Conservation (phyloP, 2,888 invertebrate species). For the Andrena hattorfiana region DNA sequence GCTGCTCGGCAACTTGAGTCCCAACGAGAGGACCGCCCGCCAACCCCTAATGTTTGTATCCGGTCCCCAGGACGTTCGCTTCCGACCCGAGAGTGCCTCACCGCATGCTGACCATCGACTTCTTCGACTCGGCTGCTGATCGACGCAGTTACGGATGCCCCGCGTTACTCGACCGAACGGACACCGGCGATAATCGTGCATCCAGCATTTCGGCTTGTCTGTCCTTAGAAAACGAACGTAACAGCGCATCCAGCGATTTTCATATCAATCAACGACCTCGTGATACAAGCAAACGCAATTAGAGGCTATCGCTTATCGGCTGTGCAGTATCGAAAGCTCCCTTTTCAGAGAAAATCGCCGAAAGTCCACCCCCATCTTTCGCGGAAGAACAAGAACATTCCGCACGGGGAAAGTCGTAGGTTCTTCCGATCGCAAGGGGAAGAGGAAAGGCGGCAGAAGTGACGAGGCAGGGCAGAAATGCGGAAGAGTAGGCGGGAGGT, state of each 20-base stretch:
- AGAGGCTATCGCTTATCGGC: no score
- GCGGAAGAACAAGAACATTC: neutral
- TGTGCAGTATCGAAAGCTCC: no score
- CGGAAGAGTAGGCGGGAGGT: slow-evolving; percentile 59
- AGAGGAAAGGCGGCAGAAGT: slow-evolving; percentile 29
- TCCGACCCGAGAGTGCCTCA: slow-evolving; percentile 65
- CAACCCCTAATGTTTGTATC: slow-evolving; percentile 82
- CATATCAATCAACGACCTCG: no score
- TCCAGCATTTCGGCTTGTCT: neutral
- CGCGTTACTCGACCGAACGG: neutral
- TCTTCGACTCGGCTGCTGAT: slow-evolving; percentile 33
- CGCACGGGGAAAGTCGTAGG: slow-evolving; percentile 7
- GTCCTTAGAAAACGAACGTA: no score
- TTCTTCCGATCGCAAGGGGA: slow-evolving; percentile 2
- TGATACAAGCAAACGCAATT: no score
- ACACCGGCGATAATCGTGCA: neutral
- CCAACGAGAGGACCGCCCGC: slow-evolving; percentile 80
- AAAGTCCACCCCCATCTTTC: neutral
- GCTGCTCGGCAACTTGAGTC: slow-evolving; percentile 77
- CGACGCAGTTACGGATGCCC: slow-evolving; percentile 5
- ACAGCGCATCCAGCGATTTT: no score
- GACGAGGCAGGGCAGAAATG: slow-evolving; percentile 45
- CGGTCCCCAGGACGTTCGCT: slow-evolving; percentile 77
- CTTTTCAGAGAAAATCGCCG: neutral
- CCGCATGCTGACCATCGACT: slow-evolving; percentile 53